Base-by-base conservation (phyloP, 2,113 vertebrate species). In the Heterochromis multidens region DNA sequence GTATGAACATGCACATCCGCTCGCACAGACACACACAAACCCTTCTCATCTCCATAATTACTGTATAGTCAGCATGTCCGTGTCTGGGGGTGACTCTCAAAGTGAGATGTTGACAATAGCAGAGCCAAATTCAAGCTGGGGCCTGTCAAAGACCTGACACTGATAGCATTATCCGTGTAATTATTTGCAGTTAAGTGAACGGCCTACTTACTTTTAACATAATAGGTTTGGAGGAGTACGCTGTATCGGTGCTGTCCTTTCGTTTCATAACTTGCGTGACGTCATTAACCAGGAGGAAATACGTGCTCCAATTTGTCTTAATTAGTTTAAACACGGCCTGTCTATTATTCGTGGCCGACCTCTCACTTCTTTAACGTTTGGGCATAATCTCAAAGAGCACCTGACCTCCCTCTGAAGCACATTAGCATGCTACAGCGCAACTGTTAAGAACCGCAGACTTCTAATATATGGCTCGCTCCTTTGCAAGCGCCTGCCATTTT, bases 21-120 rank as follows among this genome's bases (percentile, higher is more conserved):
- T 16, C 31, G n/a, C 77, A 43, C 79, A 60, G 37, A 80, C 46
- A 59, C 77, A 62, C 82, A 90, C 87, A 76, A 78, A 80, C 87
- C 33, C 81, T 57, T 80, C 88, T 93, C 90, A 94, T 95, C 90
- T 94, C 87, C 94, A 95, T 95, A 94, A 95, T 95, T 93, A 91
- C 86, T 91, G 90, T 92, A 88, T 84, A 91, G 93, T 94, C 94
- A 94, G 93, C 93, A 89, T 90, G 91, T 91, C 86, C 23, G 54
- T 91, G 93, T 93, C 89, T 89, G 87, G 85, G 89, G 88, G 85
- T 92, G 92, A 93, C 91, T 93, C 93, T 93, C 86, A 92, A 88
- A 93, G 90, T 89, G 86, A 94, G 82, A 92, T 91, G 93, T 93
- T 94, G 92, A 95, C 95, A 94, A 90, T 80, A 77, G 88, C 80